Evolutionary conservation across 2,113 vertebrate genomes (phyloP), one percentile per base, ranked within the genome.

Genomic region (Platichthys flesus): DNA sequence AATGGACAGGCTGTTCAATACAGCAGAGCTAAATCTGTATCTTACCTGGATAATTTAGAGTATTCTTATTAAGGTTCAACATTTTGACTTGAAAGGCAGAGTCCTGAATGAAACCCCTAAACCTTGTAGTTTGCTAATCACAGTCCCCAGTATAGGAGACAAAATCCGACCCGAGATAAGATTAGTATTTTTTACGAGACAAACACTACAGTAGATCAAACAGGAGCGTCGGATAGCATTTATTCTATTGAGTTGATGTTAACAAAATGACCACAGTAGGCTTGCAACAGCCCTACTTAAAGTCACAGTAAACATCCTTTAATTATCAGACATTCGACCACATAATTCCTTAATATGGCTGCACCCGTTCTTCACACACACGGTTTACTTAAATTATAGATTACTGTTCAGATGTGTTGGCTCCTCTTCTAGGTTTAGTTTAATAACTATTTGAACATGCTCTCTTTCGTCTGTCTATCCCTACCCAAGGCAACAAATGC

Each of bases 321-420:
- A 85, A 88, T 89, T 83, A 91, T 82, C 69, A 84, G 61, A 81
- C 60, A 77, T 62, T 58, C 28, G 0, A 71, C 73, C 84, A 80
- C 78, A 77, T 80, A 68, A 88, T 83, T 80, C 76, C 62, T 87
- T 80, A 78, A 83, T 86, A 67, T 51, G 71, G 62, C 78, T 69
- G 26, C 76, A 57, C 86, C 84, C 76, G 1, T 40, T 59, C 60
- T 75, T 45, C 71, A 74, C 70, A 71, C 79, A 51, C 47, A 51
- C 58, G 60, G 71, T 67, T 68, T 76, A 56, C 61, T 52, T 77
- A 81, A 90, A 90, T 89, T 81, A 89, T 55, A 89, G 75, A 88
- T 81, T 15, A 75, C 74, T 76, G 57, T 71, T 80, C 37, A 67
- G 49, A 79, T 72, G 81, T 84, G 65, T 60, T 83, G 72, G 80